Conservation (phyloP, 2,888 invertebrate species). For the Harpagoxenus sublaevis region DNA sequence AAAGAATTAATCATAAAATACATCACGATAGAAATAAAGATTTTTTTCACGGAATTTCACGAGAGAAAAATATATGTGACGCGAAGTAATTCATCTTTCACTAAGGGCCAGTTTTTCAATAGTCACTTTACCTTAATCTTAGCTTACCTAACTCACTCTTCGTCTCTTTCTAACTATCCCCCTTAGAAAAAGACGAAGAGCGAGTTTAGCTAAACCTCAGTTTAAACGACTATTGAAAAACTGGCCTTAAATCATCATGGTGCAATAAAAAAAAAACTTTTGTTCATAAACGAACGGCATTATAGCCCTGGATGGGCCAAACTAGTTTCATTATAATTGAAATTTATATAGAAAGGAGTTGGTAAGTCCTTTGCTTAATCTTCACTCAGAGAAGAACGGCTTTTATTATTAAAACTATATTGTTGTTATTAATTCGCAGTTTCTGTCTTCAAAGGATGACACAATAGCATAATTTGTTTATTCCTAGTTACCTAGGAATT, state of each 20-base stretch:
- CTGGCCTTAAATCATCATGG: conserved; percentile 88
- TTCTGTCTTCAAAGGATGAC: not conserved
- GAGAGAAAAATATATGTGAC: conserved; percentile 60
- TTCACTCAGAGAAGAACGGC: not conserved
- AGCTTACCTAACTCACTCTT: no score
- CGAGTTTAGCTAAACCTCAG: no score
- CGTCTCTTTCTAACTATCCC: no score
- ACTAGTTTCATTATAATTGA: not conserved
- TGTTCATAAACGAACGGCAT: not conserved
- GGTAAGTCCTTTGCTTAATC: not conserved
- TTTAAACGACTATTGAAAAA: no score
- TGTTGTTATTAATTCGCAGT: not conserved
- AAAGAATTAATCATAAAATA: not conserved
- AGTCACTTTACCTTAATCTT: no score
- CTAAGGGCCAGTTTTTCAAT: conserved; percentile 78
- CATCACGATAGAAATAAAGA: not conserved
- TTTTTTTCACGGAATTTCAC: not conserved
- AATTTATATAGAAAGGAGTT: not conserved
- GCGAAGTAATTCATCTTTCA: conserved; percentile 89
- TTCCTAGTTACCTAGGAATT: not conserved
- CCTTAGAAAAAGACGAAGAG: no score
- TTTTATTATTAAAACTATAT: not conserved
- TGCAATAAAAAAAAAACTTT: conserved; percentile 86
- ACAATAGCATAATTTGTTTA: not conserved
- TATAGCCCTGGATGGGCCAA: not conserved